Evolutionary conservation across 2,888 invertebrate species (phyloP).

Genomic region (Eilema caniola): DNA sequence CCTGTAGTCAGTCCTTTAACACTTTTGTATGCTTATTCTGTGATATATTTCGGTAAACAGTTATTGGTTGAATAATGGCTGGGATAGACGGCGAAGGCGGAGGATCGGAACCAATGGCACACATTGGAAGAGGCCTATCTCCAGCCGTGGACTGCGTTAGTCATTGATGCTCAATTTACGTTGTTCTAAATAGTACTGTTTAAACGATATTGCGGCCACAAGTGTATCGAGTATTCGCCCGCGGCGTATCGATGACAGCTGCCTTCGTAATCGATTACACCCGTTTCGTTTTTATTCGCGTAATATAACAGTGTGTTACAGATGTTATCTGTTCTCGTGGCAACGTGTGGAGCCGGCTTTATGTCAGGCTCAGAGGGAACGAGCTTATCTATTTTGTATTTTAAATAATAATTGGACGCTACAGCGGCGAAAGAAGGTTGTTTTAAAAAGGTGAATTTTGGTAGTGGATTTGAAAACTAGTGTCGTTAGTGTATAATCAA

Average conservation of each 20-base stretch:
- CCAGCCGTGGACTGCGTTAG: no score
- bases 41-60: no score
- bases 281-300: constrained; percentile 44
- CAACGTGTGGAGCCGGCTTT: constrained; percentile 23
- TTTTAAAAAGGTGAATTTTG: background rate
- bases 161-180: background rate
- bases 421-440: background rate
- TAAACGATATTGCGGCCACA: constrained; percentile 37
- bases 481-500: no score
- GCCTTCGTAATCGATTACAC: constrained; percentile 54
- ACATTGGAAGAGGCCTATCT: no score
- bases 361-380: background rate
- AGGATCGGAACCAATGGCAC: no score
- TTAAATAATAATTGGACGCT: background rate
- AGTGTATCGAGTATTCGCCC: constrained; percentile 51
- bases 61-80: no score
- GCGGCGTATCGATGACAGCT: constrained; percentile 54
- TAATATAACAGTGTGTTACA: constrained; percentile 39
- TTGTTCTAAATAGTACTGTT: constrained; percentile 17
- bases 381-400: background rate
- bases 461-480: no score
- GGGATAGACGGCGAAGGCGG: no score
- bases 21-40: no score
- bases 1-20: no score
- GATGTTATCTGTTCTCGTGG: constrained; percentile 31